Conservation (phyloP, 2,888 invertebrate genomes). For the Eumerus sabulonum region DNA sequence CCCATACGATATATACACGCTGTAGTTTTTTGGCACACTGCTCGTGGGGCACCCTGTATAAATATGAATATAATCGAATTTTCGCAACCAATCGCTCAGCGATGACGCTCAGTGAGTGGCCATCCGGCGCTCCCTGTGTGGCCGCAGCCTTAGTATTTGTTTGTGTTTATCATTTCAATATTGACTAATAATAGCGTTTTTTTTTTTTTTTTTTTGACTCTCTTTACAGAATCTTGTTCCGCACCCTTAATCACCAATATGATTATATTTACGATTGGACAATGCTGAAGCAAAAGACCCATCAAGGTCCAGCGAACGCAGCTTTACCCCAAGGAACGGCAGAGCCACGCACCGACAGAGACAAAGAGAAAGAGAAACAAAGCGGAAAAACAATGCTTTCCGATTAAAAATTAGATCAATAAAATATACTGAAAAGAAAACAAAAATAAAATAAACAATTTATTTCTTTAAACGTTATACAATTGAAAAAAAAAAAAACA, state of each 20-base stretch:
- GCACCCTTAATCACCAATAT: slow-evolving; percentile 99
- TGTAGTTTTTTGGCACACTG: no score
- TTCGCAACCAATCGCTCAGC: no score
- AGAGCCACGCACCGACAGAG: slow-evolving; percentile 75
- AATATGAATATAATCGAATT: no score
- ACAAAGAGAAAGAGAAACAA: slow-evolving; percentile 77
- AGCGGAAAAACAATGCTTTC: slow-evolving; percentile 76
- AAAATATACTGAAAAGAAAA: no score
- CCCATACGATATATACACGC: no score
- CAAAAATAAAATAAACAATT: slow-evolving; percentile 59
- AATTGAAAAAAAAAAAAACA: slow-evolving; percentile 49
- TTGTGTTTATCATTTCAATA: no score
- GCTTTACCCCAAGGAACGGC: slow-evolving; percentile 76
- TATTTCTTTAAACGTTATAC: slow-evolving; percentile 65
- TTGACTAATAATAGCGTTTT: slow-evolving; percentile 2
- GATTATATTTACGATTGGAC: slow-evolving; percentile 99
- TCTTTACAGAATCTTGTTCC: slow-evolving; percentile 96
- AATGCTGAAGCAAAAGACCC: slow-evolving; percentile 94
- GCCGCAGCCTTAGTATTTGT: no score
- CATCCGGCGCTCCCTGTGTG: no score
- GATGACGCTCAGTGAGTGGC: no score
- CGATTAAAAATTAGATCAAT: slow-evolving; percentile 72
- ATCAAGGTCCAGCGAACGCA: slow-evolving; percentile 77
- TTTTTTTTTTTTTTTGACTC: no score
- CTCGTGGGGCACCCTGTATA: no score